These are phyloP conservation scores for Terrapene triunguis DNA, from an alignment of 2,113 vertebrate species.

Conservation along the genomic window DNA sequence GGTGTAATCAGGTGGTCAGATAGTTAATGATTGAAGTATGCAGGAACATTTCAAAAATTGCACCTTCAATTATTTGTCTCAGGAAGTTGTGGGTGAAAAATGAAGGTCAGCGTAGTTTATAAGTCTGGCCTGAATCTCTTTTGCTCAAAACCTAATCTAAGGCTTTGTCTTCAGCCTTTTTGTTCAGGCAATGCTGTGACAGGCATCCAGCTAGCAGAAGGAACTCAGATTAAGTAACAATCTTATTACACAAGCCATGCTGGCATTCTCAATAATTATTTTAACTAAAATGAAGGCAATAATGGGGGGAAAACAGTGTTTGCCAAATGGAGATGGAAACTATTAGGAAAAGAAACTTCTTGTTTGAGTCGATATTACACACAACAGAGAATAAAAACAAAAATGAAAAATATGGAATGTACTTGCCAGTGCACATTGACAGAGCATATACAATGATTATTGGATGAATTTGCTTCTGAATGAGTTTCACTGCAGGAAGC, in stretches of 20 bases:
- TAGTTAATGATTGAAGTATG: not conserved
- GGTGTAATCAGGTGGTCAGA: not conserved
- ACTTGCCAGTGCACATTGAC: constrained; percentile 16
- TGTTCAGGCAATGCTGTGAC: constrained; percentile 52
- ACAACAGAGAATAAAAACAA: constrained; percentile 46
- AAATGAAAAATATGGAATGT: constrained; percentile 46
- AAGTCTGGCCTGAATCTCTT: constrained; percentile 23
- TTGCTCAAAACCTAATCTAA: constrained; percentile 25
- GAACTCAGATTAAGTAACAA: constrained; percentile 46
- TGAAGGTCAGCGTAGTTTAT: not conserved
- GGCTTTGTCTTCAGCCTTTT: constrained; percentile 25
- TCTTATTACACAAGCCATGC: constrained; percentile 19
- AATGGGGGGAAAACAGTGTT: constrained; percentile 39
- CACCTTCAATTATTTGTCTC: not conserved
- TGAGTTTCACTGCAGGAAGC: constrained; percentile 31
- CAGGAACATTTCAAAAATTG: not conserved
- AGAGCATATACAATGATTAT: constrained; percentile 34
- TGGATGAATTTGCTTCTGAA: constrained; percentile 16
- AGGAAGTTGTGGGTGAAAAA: not conserved
- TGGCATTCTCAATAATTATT: constrained; percentile 47
- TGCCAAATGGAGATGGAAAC: constrained; percentile 57
- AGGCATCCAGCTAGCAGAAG: constrained; percentile 29
- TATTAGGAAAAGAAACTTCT: constrained; percentile 52
- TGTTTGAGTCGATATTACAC: constrained; percentile 35
- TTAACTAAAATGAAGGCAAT: constrained; percentile 57